Conservation (phyloP, 1,140 invertebrate species). For the Bombus haemorrhoidalis region DNA sequence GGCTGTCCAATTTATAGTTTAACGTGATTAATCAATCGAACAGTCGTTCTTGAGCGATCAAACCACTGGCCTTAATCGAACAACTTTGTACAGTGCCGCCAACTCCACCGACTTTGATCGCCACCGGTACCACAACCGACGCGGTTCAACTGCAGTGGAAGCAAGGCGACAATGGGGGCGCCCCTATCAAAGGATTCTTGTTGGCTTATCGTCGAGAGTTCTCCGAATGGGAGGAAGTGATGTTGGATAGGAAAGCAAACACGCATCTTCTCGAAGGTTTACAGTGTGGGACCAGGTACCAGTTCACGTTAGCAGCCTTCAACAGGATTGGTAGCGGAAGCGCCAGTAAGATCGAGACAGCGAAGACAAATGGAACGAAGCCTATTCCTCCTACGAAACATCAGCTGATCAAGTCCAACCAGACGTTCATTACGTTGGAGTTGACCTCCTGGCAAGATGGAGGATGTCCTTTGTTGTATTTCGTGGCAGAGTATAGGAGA, state of each 20-base stretch:
- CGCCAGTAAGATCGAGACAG: conserved; percentile 82
- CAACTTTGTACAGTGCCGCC: conserved; percentile 80
- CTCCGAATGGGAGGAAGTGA: conserved; percentile 84
- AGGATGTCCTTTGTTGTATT: conserved; percentile 86
- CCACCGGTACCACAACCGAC: conserved; percentile 80
- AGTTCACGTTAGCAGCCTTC: conserved; percentile 83
- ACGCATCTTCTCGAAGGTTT: conserved; percentile 84
- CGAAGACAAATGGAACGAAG: conserved; percentile 85
- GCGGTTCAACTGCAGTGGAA: conserved; percentile 83
- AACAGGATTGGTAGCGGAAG: conserved; percentile 84
- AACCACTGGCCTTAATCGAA: conserved; percentile 41
- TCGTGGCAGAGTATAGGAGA: conserved; percentile 85
- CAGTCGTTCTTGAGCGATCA: conserved; percentile 3
- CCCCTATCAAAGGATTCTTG: conserved; percentile 83
- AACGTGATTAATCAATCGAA: neutral
- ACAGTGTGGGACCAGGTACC: conserved; percentile 85
- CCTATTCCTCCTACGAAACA: conserved; percentile 81
- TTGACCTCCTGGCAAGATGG: conserved; percentile 86
- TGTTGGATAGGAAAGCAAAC: conserved; percentile 76
- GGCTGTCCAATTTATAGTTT: neutral
- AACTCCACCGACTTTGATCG: conserved; percentile 80
- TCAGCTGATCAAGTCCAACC: conserved; percentile 84
- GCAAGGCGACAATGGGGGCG: conserved; percentile 82
- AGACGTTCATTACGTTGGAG: conserved; percentile 85
- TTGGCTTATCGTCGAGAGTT: conserved; percentile 84